These are phyloP conservation scores for Tokudaia tokunoshimensis DNA, from an alignment of 2,797 vertebrate genomes.

Conservation along the genomic window DNA sequence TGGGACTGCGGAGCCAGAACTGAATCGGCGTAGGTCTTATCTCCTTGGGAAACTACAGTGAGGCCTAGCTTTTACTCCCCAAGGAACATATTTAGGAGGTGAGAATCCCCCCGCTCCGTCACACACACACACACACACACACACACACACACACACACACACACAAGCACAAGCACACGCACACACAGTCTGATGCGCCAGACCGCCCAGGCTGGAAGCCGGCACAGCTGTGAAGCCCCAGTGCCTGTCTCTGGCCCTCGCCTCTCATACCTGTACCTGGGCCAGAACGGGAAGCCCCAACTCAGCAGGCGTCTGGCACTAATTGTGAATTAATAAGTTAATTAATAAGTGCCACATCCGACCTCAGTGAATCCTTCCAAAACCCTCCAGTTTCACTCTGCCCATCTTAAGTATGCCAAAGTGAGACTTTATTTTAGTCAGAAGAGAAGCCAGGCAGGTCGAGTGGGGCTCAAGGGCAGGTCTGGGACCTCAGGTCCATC, in stretches of 20 bases:
- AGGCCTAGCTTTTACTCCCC: slow-evolving; percentile 19
- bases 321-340: slow-evolving; percentile 55
- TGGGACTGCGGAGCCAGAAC: neutral
- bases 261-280: slow-evolving; percentile 17
- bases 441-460: neutral
- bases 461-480: neutral
- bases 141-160: neutral
- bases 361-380: slow-evolving; percentile 46
- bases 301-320: neutral
- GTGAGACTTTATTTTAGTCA: neutral
- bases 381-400: neutral
- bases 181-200: slow-evolving; percentile 24
- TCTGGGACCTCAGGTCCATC: neutral
- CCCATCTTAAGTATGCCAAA: neutral
- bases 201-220: slow-evolving; percentile 51
- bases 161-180: neutral
- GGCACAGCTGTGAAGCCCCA: neutral
- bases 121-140: neutral
- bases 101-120: neutral
- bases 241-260: neutral
- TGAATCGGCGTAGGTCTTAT: neutral
- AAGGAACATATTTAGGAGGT: slow-evolving; percentile 47
- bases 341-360: slow-evolving; percentile 12
- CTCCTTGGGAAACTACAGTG: neutral
- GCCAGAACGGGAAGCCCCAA: neutral